Conservation (phyloP, 2,113 vertebrate genomes). For the Trichechus manatus region DNA sequence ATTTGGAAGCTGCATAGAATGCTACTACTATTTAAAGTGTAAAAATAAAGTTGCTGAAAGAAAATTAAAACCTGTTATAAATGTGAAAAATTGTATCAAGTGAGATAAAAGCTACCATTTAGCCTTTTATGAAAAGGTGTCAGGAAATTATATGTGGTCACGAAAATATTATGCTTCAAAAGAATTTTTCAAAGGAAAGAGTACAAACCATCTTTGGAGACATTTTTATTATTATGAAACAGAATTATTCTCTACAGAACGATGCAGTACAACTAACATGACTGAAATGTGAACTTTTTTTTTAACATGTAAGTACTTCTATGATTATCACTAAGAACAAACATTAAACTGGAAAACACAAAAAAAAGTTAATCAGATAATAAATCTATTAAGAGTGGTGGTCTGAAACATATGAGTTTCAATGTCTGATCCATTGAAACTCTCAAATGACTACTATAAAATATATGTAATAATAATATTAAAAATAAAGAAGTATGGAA, state of each 20-base stretch:
- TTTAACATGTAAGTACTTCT: slow-evolving; percentile 53
- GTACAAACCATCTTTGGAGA: slow-evolving; percentile 42
- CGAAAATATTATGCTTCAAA: slow-evolving; percentile 72
- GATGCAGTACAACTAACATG: slow-evolving; percentile 36
- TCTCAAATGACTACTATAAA: neutral
- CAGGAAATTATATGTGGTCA: slow-evolving; percentile 75
- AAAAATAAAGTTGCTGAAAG: slow-evolving; percentile 66
- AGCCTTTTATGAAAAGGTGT: slow-evolving; percentile 71
- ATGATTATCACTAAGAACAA: slow-evolving; percentile 46
- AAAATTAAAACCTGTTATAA: slow-evolving; percentile 76
- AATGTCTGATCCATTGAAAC: slow-evolving; percentile 20
- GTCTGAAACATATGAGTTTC: slow-evolving; percentile 61
- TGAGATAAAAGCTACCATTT: slow-evolving; percentile 74
- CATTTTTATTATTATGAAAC: slow-evolving; percentile 60
- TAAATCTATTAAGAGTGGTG: slow-evolving; percentile 39
- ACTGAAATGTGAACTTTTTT: slow-evolving; percentile 26
- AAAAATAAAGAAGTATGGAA: neutral
- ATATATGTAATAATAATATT: slow-evolving; percentile 46
- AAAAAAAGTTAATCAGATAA: slow-evolving; percentile 48
- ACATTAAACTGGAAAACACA: slow-evolving; percentile 59
- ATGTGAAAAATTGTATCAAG: slow-evolving; percentile 53
- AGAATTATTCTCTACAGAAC: slow-evolving; percentile 56
- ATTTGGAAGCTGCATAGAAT: slow-evolving; percentile 5
- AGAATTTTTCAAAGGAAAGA: slow-evolving; percentile 64
- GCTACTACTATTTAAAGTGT: slow-evolving; percentile 46